Conservation (phyloP, 2,113 vertebrate genomes). For the Larimichthys crocea region DNA sequence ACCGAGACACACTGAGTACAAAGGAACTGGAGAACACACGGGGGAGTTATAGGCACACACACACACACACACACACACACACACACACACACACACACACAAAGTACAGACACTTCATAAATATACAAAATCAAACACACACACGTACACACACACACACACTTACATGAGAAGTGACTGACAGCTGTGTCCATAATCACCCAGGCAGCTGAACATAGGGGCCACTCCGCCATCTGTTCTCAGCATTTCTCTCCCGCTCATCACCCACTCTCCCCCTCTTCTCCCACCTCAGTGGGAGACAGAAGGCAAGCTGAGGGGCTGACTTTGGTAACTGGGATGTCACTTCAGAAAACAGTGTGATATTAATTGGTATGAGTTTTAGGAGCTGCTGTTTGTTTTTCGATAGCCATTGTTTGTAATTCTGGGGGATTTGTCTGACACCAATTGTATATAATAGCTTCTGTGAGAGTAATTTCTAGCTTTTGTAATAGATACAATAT, state of each 20-base stretch:
- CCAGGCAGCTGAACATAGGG: conserved; percentile 70
- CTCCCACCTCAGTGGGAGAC: conserved; percentile 56
- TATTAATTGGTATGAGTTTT: conserved; percentile 57
- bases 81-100: not conserved
- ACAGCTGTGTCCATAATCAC: conserved; percentile 84
- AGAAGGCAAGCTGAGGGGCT: conserved; percentile 43
- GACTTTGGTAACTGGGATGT: conserved; percentile 46
- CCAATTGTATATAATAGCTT: conserved; percentile 15
- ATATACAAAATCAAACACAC: conserved; percentile 29
- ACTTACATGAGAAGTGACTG: conserved; percentile 66
- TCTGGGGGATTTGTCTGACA: conserved; percentile 27
- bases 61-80: not conserved
- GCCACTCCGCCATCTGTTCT: conserved; percentile 80
- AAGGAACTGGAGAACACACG: conserved; percentile 39
- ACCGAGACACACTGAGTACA: conserved; percentile 24
- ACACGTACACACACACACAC: conserved; percentile 39
- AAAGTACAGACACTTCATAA: conserved; percentile 2
- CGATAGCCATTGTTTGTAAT: conserved; percentile 18
- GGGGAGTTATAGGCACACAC: not conserved
- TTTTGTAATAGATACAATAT: conserved; percentile 43
- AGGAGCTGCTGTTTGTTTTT: conserved; percentile 35
- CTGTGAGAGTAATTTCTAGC: conserved; percentile 36
- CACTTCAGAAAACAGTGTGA: conserved; percentile 55
- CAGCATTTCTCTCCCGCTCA: conserved; percentile 22
- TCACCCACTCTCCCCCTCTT: conserved; percentile 19